Base-by-base conservation (phyloP, 2,113 vertebrate species). In the Mandrillus leucophaeus region DNA sequence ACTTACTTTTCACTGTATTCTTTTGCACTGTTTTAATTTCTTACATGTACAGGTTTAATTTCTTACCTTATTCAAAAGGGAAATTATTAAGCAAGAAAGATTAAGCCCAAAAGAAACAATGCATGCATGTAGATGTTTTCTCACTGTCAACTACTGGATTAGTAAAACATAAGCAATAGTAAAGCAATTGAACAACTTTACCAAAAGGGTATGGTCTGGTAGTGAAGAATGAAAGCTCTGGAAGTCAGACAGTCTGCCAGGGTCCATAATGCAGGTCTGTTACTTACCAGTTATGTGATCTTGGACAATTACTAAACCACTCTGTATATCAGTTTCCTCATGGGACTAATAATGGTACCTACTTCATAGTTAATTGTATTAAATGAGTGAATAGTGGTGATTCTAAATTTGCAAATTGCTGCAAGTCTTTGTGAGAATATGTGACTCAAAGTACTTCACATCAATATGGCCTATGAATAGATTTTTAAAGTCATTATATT, bases 361-460 rank as follows among this genome's bases (percentile, higher is more conserved):
- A 7, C 70, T 80, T 85, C 40, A 43, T 38, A 81, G 80, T 70
- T 88, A 87, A 40, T 48, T 78, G n/a, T 32, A 93, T 80, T 79
- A 88, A 85, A 57, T 50, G 25, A 96, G 48, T 55, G 9, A 85
- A 89, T 66, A 48, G 6, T 75, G 52, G 18, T 30, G 10, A 94
- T 40, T 91, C 93, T 55, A 93, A 86, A 96, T 93, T 92, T 89
- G 68, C 95, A 86, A 86, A 91, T 10, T 48, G 52, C 50, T 61
- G 0, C 20, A 52, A 75, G 23, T 81, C 92, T 87, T 72, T 59
- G 52, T 35, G 82, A 70, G 52, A 96, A 8, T 57, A 17, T 25
- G 32, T 75, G 16, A 66, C 40, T 70, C 82, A 89, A 79, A 91
- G 17, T 8, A 88, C 83, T 72, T 66, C 45, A 75, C 17, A 70